These are phyloP conservation scores for Trematocara marginatum DNA, from an alignment of 2,113 vertebrate species.

Conservation along the genomic window DNA sequence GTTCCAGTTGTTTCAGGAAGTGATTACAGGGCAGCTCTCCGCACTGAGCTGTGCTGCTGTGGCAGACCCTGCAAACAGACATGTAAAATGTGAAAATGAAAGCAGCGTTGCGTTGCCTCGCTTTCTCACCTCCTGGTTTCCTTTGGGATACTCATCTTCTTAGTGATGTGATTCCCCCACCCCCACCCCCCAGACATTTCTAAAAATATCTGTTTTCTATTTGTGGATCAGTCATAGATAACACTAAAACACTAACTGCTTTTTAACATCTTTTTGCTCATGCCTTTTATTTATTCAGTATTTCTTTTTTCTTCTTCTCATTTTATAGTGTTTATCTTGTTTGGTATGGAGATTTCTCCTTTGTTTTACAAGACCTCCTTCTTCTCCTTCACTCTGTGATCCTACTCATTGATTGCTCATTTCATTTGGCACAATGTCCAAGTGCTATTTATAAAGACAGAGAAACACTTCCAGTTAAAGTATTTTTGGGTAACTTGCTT, in stretches of 20 bases:
- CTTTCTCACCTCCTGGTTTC: not conserved
- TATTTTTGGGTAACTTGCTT: not conserved
- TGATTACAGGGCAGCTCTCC: slow-evolving; percentile 40
- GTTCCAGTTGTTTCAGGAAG: slow-evolving; percentile 50
- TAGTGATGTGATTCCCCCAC: not conserved
- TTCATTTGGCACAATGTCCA: not conserved
- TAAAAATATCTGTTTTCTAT: not conserved
- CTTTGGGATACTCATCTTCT: not conserved
- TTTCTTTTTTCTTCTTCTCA: not conserved
- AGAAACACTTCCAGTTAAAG: slow-evolving; percentile 1
- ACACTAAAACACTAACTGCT: not conserved
- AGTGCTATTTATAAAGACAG: slow-evolving; percentile 13
- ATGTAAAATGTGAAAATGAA: slow-evolving; percentile 35
- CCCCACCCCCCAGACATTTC: not conserved
- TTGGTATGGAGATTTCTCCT: not conserved
- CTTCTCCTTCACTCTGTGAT: not conserved
- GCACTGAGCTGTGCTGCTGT: not conserved
- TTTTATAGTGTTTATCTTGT: not conserved
- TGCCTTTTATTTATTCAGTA: not conserved
- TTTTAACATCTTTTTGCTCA: not conserved
- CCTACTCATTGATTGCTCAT: not conserved
- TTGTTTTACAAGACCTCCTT: not conserved
- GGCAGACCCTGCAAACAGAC: slow-evolving; percentile 14
- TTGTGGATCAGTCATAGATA: not conserved
- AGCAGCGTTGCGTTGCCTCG: not conserved